Evolutionary conservation across 2,113 vertebrate genomes (phyloP).

Genomic region (Zingel zingel): DNA sequence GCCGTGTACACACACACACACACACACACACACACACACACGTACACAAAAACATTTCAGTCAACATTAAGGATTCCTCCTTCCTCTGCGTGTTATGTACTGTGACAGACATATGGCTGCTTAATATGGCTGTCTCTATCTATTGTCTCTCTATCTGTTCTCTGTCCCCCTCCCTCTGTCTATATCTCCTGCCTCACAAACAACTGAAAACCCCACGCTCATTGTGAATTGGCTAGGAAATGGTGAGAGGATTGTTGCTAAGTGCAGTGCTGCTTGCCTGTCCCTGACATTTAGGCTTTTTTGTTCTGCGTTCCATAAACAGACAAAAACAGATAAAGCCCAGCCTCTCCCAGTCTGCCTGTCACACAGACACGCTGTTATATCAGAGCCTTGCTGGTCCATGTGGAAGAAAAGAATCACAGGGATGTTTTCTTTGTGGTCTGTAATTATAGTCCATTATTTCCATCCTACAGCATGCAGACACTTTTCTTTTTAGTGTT

Average conservation of each 20-base stretch:
- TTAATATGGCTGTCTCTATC: slow-evolving; percentile 63
- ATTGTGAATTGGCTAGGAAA: slow-evolving; percentile 67
- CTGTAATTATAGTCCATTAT: slow-evolving; percentile 14
- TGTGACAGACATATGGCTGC: slow-evolving; percentile 69
- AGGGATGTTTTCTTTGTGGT: background rate
- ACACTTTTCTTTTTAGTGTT: background rate
- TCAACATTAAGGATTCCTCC: slow-evolving; percentile 47
- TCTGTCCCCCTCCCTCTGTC: slow-evolving; percentile 16
- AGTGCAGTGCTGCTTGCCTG: slow-evolving; percentile 55
- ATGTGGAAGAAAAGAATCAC: background rate
- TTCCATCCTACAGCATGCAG: slow-evolving; percentile 14
- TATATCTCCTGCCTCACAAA: slow-evolving; percentile 46
- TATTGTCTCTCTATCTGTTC: slow-evolving; percentile 51
- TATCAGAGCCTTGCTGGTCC: slow-evolving; percentile 27
- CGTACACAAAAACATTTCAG: slow-evolving; percentile 35
- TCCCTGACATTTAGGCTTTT: slow-evolving; percentile 76
- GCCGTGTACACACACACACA: background rate
- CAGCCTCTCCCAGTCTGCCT: slow-evolving; percentile 29
- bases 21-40: background rate
- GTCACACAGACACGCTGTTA: slow-evolving; percentile 48
- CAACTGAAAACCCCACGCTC: slow-evolving; percentile 43
- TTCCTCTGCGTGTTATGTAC: slow-evolving; percentile 47
- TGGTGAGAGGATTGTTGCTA: slow-evolving; percentile 68
- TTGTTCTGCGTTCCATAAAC: slow-evolving; percentile 66
- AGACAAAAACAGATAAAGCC: slow-evolving; percentile 63